Percentiles rank a stretch among this genome's conserved stretches.
Conservation (phyloP, 2,797 vertebrate genomes). For the Urosaurus nigricauda region DNA sequence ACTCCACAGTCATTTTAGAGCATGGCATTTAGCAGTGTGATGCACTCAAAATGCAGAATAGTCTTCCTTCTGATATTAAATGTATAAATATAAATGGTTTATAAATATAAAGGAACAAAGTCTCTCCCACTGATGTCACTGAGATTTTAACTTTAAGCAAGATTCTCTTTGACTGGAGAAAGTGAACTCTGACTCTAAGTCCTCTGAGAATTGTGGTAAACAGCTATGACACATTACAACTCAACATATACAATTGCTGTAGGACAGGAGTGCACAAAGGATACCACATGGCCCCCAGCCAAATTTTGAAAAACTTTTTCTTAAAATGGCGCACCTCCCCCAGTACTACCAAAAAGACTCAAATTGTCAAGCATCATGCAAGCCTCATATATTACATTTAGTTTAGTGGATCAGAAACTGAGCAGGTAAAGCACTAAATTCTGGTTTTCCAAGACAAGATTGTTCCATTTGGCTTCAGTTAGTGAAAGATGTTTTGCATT, state of each 20-base stretch:
- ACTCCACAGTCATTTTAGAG: background rate
- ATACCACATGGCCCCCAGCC: too few relatives aligned
- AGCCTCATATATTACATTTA: background rate
- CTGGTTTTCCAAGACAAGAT: slow-evolving; percentile 55
- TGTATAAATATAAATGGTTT: background rate
- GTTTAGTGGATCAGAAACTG: background rate
- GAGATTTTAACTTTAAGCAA: background rate
- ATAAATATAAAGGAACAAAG: background rate
- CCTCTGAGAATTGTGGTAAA: background rate
- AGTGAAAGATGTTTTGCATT: slow-evolving; percentile 61
- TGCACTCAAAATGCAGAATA: background rate
- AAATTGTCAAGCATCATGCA: background rate
- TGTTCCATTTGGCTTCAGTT: slow-evolving; percentile 57
- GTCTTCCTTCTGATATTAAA: background rate
- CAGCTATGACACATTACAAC: slow-evolving; percentile 11
- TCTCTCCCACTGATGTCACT: background rate
- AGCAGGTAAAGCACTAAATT: slow-evolving; percentile 33
- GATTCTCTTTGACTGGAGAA: background rate
- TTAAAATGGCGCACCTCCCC: too few relatives aligned
- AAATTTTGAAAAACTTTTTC: too few relatives aligned
- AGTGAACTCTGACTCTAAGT: background rate
- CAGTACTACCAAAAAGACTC: background rate
- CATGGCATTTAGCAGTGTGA: background rate
- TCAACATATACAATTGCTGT: background rate
- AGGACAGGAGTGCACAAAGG: background rate